A percentile compares a stretch with the other conserved stretches of the same genome.
phyloP scores from a whole-genome alignment of 2,113 vertebrate species.

The Cyanocitta stelleri region DNA sequence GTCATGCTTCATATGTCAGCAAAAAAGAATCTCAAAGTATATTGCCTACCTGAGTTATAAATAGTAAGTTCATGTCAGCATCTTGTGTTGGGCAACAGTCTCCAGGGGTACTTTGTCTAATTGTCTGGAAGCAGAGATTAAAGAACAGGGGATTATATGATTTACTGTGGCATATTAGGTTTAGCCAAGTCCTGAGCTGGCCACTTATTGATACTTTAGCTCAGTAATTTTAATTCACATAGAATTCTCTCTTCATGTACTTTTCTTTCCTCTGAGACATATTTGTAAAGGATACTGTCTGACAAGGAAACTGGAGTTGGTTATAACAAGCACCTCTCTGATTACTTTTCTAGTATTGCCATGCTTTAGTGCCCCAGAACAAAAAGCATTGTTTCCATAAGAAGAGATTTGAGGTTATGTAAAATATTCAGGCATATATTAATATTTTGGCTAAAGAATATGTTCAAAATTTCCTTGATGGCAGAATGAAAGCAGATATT shows the following conservation, averaged over 20 bases:
- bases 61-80: background rate
- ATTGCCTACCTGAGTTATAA: background rate
- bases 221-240: background rate
- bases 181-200: background rate
- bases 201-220: background rate
- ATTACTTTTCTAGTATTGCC: background rate
- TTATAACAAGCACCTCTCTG: background rate
- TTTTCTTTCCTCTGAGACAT: background rate
- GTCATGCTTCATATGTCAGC: background rate
- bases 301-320: background rate
- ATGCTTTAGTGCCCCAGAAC: background rate
- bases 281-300: background rate
- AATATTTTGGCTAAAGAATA: background rate
- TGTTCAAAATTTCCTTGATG: background rate
- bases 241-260: background rate
- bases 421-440: background rate
- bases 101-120: background rate
- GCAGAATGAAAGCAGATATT: slow-evolving; percentile 10
- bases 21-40: background rate
- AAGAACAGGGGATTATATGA: background rate
- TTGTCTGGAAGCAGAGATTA: background rate
- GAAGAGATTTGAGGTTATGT: background rate
- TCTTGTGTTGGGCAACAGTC: background rate
- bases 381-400: background rate
- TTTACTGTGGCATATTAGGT: background rate